Evolutionary conservation across 2,797 vertebrate genomes (phyloP), one percentile per base, ranked within the genome.

Genomic region (Sebastes wilsoni): DNA sequence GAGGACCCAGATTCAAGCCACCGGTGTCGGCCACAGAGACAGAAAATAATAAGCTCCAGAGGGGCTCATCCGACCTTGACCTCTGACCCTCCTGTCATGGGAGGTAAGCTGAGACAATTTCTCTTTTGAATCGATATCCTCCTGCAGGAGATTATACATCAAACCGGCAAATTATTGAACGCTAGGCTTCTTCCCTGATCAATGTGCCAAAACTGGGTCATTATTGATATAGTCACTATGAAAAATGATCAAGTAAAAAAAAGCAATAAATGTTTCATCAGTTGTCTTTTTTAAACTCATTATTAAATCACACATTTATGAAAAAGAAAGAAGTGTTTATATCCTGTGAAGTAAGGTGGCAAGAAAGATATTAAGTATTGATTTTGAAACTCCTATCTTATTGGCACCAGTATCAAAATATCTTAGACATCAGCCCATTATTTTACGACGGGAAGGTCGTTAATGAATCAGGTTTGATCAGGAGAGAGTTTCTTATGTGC

Each of bases 11-110:
- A 84, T 65, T 78, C 75, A 52, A 76, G 75, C 18, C 55, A 14
- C 46, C 23, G 16, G 54, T 72, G 82, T 82, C 79, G 75, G 55
- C 67, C 12, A n/a, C 58, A 42, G 38, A 82, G 81, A 70, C 27
- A 79, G 74, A 84, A 76, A 81, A 68, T 10, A 72, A 76, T 59
- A 62, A 74, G 67, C 64, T 67, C 54, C n/a, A 30, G 34, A 30
- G 64, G 56, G 13, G 28, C 52, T 75, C 58, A 28, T 49, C 23
- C 23, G 68, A 66, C 75, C 68, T 61, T 88, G 77, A 86, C 80
- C 80, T 82, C 42, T 79, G 61, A 82, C 54, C 66, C 65, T 62
- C 22, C 32, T 30, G 22, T 67, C 46, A 54, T 10, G 11, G 56
- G 20, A 59, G 3, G 46, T 56, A 72, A 81, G 42, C 22, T 2